phyloP scores from a whole-genome alignment of 1,140 invertebrate genomes.

The Zeugodacus cucurbitae region DNA sequence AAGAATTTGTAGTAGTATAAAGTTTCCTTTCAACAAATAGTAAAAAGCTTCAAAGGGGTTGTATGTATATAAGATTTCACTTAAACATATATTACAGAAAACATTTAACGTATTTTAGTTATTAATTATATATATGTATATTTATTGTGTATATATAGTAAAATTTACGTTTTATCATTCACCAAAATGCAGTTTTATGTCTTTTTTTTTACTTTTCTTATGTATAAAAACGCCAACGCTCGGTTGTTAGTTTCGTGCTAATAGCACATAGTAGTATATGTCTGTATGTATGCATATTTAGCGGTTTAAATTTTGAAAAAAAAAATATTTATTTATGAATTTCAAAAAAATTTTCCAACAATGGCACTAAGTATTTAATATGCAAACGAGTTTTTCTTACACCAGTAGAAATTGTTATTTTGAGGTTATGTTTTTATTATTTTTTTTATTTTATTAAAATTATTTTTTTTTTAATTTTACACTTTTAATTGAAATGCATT shows the following conservation, averaged over 20 bases:
- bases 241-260: not conserved
- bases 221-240: not conserved
- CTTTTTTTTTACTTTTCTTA: not conserved
- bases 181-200: not conserved
- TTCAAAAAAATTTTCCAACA: slow-evolving; percentile 9
- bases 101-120: not conserved
- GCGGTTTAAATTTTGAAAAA: not conserved
- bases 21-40: not conserved
- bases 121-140: not conserved
- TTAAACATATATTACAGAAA: slow-evolving; percentile 31
- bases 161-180: slow-evolving; percentile 11
- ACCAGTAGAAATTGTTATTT: not conserved
- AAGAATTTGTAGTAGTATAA: slow-evolving; percentile 16
- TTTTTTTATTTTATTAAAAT: not conserved
- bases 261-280: not conserved
- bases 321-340: not conserved
- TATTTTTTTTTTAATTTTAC: not conserved
- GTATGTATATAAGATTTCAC: slow-evolving; percentile 3
- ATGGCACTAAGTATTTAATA: slow-evolving; percentile 11
- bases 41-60: not conserved
- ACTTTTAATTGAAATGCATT: not conserved
- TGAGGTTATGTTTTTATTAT: not conserved
- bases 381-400: not conserved
- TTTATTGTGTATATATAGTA: not conserved
- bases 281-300: no score